Base-by-base conservation (phyloP, 2,113 vertebrate species). In the Bufo bufo region DNA sequence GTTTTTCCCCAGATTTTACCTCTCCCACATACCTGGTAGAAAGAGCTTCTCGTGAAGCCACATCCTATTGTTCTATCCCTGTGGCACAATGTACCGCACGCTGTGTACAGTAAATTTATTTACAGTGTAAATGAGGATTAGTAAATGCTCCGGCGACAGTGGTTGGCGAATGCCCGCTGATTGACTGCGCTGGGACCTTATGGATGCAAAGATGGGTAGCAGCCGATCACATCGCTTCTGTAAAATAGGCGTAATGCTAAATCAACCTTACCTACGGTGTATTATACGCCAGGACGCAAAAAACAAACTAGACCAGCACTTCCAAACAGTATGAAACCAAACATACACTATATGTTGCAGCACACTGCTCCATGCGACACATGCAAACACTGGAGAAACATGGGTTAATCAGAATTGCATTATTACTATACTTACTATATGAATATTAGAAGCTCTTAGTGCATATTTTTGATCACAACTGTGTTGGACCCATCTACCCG, bases 21-120 rank as follows among this genome's bases (percentile, higher is more conserved):
- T 14, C 71, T 17, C 8, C 43, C 43, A 17, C 43, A 10, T 75
- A 50, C 72, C 13, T 43, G 17, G 43, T 52, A 72, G 19, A 71
- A n/a, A 12, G 45, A 6, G 16, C 16, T 80, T 50, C 74, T 87
- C 72, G 85, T 87, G 52, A 66, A 11, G 17, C 23, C 11, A 7
- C 17, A 2, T 66, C 3, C 59, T 56, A 11, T 13, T 61, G 86
- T 72, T 69, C 13, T 61, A 56, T 59, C 65, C 78, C 78, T 5
- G 65, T 82, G 86, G 77, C 61, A 4, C 78, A 54, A 16, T 72
- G 65, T 50, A 54, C 49, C 19, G n/a, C 50, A 17, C 78, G 0
- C 19, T 87, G 86, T 87, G 43, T 87, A 87, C 86, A 82, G 78
- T 87, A 81, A 87, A 87, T 43, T 69, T 87, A 66, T 87, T 87